Base-by-base conservation (phyloP, 2,113 vertebrate species). In the Onychostoma macrolepis region DNA sequence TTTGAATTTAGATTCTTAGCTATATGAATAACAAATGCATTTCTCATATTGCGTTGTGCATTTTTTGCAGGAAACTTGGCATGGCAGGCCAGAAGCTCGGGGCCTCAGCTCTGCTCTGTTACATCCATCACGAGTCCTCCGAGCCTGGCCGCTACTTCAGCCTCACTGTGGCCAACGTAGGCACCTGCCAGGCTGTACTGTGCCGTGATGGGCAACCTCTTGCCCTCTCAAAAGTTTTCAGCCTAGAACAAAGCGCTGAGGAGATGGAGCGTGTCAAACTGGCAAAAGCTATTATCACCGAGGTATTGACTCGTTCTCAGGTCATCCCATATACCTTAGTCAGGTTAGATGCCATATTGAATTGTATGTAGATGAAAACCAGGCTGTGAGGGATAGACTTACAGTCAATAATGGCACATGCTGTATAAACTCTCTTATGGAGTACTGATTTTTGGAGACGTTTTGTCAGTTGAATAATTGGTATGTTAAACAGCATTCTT, bases 1-100 rank as follows among this genome's bases (percentile, higher is more conserved):
- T 36, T 38, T 71, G 4, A 0, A 71, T 38, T 72, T 71, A 4
- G 19, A 71, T 38, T 74, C 21, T 41, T 72, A 24, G 53, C 72
- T 56, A n/a, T 30, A 65, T 65, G 28, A 63, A 7, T 78, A 67
- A 85, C 36, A n/a, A n/a, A 45, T 48, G 10, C 58, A 50, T 36
- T 43, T 76, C 45, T 78, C n/a, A 63, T 61, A 67, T 61, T 38
- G 28, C 26, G 2, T 17, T 61, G 24, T 7, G 9, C 65, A 30
- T 58, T 19, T 45, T 75, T 12, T 84, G 94, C 93, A 99, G 98
- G 93, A 99, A 99, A 93, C 94, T 99, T 63, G 98, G 98, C 71
- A 97, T 97, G 96, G 97, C 97, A 41, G 98, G 98, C 21, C 98
- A 99, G 94, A 99, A 99, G 92, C 95, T 99, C 87, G 98, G 98